Evolutionary conservation across 92 coral and sea anemone species (phyloP).

Genomic region (Meandrina meandrites): DNA sequence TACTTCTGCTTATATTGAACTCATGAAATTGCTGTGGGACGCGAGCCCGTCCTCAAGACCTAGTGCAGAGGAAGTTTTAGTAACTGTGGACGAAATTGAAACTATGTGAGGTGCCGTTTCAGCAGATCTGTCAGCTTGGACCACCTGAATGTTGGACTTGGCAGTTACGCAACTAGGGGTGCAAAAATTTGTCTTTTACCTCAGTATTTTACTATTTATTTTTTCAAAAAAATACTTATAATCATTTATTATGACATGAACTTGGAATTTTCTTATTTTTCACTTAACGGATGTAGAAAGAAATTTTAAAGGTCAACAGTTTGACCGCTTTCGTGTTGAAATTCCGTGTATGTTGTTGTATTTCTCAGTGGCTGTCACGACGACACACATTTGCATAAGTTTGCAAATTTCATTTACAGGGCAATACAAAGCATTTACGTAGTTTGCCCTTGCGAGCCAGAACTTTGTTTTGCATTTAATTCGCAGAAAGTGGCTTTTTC

Average conservation of each 20-base stretch:
- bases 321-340: constrained; percentile 56
- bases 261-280: neutral
- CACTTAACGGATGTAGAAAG: neutral
- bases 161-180: neutral
- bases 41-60: constrained; percentile 75
- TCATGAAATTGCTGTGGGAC: constrained; percentile 82
- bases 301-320: constrained; percentile 22
- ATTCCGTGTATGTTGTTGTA: constrained; percentile 66
- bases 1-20: constrained; percentile 59
- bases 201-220: constrained; percentile 1
- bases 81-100: constrained; percentile 45
- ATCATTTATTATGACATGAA: neutral
- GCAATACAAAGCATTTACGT: constrained; percentile 7
- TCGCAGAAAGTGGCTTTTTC: neutral
- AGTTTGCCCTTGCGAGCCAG: neutral
- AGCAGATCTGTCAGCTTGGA: neutral
- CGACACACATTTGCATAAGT: constrained; percentile 64
- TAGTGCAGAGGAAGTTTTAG: constrained; percentile 64
- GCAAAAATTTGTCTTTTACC: neutral
- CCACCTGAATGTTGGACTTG: neutral
- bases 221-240: constrained; percentile 8
- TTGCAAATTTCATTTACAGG: constrained; percentile 41
- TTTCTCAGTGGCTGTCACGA: constrained; percentile 64
- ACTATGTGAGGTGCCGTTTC: constrained; percentile 7
- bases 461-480: neutral